These are phyloP conservation scores for Florisuga fusca DNA, from an alignment of 2,797 vertebrate species.

Conservation along the genomic window DNA sequence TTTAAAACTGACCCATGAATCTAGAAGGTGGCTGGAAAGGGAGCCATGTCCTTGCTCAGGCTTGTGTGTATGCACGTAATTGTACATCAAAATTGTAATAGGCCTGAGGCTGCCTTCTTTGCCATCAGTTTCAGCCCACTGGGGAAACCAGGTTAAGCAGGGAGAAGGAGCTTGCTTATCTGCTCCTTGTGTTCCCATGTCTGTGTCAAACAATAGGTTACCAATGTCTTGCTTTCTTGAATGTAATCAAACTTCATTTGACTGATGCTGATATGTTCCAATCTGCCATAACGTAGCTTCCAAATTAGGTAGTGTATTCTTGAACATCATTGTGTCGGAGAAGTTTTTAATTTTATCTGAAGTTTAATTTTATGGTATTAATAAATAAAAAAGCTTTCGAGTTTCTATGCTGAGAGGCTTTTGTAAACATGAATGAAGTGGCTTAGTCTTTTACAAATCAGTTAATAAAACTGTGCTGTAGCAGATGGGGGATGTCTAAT, in stretches of 20 bases:
- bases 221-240: not conserved
- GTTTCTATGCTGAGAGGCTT: not conserved
- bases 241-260: conserved; percentile 3
- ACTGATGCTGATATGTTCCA: not conserved
- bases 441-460: conserved; percentile 13
- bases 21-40: not conserved
- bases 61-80: not conserved
- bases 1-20: not conserved
- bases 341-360: conserved; percentile 1
- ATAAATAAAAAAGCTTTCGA: not conserved
- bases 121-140: not conserved
- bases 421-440: not conserved
- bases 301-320: not conserved
- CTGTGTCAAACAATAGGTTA: not conserved
- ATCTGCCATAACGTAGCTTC: not conserved
- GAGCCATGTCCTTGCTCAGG: not conserved
- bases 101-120: not conserved
- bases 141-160: not conserved
- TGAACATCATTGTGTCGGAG: not conserved
- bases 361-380: not conserved
- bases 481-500: conserved; percentile 57
- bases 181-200: not conserved
- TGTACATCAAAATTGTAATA: not conserved
- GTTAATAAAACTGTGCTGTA: conserved; percentile 35
- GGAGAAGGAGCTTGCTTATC: not conserved